A percentile compares a stretch with the other conserved stretches of the same genome.
Evolutionary conservation across 2,797 vertebrate genomes (phyloP).

Genomic region (Oreochromis mossambicus): DNA sequence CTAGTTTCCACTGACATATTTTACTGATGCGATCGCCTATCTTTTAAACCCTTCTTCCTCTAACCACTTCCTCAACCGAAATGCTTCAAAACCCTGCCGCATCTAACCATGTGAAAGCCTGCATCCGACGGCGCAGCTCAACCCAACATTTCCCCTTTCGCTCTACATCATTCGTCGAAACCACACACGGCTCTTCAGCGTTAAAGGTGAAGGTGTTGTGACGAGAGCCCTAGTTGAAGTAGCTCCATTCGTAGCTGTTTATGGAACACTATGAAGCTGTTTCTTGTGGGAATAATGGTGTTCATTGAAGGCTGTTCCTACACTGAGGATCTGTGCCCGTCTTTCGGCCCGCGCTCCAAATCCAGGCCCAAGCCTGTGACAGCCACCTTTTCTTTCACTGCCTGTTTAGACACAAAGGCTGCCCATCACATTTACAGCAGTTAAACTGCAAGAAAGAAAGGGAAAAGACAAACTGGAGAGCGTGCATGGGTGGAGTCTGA

Average conservation of each 20-base stretch:
- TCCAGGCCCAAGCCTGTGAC: constrained; percentile 27
- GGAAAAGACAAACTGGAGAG: not conserved
- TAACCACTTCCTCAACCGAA: not conserved
- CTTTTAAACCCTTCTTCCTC: not conserved
- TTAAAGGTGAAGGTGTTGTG: not conserved
- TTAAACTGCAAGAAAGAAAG: constrained; percentile 1
- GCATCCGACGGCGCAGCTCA: not conserved
- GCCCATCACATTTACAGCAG: constrained; percentile 38
- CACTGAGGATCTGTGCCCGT: constrained; percentile 6
- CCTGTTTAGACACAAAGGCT: constrained; percentile 32
- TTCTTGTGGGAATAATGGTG: constrained; percentile 35
- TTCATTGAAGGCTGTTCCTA: constrained; percentile 28
- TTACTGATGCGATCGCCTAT: not conserved
- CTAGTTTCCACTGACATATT: not conserved
- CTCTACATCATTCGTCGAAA: not conserved
- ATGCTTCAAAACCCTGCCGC: not conserved
- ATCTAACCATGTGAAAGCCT: not conserved
- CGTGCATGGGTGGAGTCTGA: not conserved
- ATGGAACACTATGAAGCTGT: constrained; percentile 8
- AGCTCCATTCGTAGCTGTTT: constrained; percentile 8
- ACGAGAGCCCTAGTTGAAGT: not conserved
- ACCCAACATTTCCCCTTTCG: not conserved
- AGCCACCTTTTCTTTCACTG: constrained; percentile 49
- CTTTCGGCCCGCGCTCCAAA: constrained; percentile 11
- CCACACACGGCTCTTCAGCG: not conserved